Evolutionary conservation across 1,140 invertebrate species (phyloP).

Genomic region (Portunus trituberculatus): DNA sequence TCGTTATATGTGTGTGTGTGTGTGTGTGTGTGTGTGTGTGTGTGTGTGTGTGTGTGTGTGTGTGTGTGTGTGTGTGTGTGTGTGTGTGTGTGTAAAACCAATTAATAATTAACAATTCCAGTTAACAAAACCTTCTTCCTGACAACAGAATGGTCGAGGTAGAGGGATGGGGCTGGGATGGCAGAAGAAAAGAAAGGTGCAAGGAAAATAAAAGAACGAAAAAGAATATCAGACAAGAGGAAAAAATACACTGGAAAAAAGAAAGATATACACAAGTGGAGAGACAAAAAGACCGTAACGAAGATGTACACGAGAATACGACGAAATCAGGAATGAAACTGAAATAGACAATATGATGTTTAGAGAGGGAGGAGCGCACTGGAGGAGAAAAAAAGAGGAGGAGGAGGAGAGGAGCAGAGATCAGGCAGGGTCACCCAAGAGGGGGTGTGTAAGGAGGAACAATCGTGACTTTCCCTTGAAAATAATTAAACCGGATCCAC

Average conservation of each 20-base stretch:
- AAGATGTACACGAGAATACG: too few relatives aligned
- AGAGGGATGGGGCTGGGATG: too few relatives aligned
- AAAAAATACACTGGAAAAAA: background rate
- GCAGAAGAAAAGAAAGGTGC: too few relatives aligned
- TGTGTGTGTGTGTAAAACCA: too few relatives aligned
- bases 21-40: slow-evolving; percentile 38
- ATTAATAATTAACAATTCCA: too few relatives aligned
- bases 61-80: background rate
- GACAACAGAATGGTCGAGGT: too few relatives aligned
- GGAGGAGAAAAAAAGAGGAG: background rate
- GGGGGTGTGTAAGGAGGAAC: background rate
- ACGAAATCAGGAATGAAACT: too few relatives aligned
- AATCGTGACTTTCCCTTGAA: slow-evolving; percentile 23
- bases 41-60: slow-evolving; percentile 41
- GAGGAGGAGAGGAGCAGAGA: background rate
- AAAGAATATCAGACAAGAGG: background rate
- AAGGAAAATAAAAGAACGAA: background rate
- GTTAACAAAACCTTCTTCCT: too few relatives aligned
- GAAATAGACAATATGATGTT: background rate
- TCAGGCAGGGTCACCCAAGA: background rate
- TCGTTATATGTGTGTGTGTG: background rate
- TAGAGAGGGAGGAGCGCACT: background rate
- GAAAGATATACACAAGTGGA: background rate
- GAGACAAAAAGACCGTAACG: background rate
- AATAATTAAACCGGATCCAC: background rate